Evolutionary conservation across 2,888 invertebrate species (phyloP), one percentile per base, ranked within the genome.

Genomic region (Oscheius sp.): DNA sequence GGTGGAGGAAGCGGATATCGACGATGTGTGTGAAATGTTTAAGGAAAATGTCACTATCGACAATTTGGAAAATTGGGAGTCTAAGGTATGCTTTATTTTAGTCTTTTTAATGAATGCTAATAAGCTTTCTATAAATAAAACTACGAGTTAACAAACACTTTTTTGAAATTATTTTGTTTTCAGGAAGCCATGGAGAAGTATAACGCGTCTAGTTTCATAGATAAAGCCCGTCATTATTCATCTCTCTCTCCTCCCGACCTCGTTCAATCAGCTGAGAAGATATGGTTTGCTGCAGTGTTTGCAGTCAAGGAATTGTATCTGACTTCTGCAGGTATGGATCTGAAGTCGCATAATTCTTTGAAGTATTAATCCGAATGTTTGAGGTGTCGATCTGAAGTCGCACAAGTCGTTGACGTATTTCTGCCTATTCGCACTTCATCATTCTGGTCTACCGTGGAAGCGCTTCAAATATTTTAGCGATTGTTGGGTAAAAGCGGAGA

Each of bases 131-230:
- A 24, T 49, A 67, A 67, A 64, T 67, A 49, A 67, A 65, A 67
- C 67, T 67, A 67, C 50, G 62, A 67, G 63, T 67, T 67, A 65
- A 67, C 67, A 67, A 67, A 68, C 68, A 51, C 65, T 38, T 68
- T 67, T 68, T 68, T 54, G 17, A 54, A 56, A 67, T 50, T 67
- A 32, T 36, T 14, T 36, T 9, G 12, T 67, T 68, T 67, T 67
- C 65, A 68, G 68, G 36, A 68, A 68, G 26, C 51, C 6, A 68
- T 68, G 68, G 68, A 68, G 41, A 41, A 68, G 56, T 68, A 68
- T 41, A 17, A 3, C 4, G 68, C 68, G 12, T 20, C 33, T 2
- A 68, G 51, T 24, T 68, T 68, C 56, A 68, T 68, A 33, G 30
- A 9, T 8, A 68, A 68, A 33, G 68, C 68, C 30, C 68, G 68